Base-by-base conservation (phyloP, 2,888 invertebrate genomes). In the Aphrophora alni region DNA sequence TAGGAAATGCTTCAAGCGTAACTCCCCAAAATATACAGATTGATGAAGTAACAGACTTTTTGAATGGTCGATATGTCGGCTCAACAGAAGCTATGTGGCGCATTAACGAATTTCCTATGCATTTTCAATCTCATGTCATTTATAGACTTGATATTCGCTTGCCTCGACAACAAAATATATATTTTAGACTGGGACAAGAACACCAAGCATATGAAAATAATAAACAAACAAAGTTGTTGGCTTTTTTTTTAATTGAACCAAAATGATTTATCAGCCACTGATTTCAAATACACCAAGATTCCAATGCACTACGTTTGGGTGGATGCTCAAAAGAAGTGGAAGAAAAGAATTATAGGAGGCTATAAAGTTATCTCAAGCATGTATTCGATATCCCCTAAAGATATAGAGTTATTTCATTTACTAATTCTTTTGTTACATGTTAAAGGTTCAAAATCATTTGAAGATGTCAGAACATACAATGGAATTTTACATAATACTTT, bases 391-490 rank as follows among this genome's bases (percentile, higher is more conserved):
- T 33, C 28, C 38, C 73, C 73, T 24, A 72, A 72, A 24, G 27
- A 17, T 33, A 33, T 38, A 28, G 73, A 73, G 25, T 25, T 33
- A 1, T 73, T 73, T 25, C n/a, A n/a, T 73, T 21, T 73, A 14
- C 33, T 3, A 33, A 33, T 33, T 33, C 33, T 33, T 33, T 33
- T 33, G 33, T 33, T 33, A 33, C 33, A 73, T 33, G 73, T 73
- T 28, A 73, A 10, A 73, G 73, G 73, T 21, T 24, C 73, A 33
- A 33, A 8, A 73, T 14, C 10, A 33, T 73, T 73, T 73, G 73
- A 73, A n/a, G 38, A 73, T n/a, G 38, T 73, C 33, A 28, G 73
- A n/a, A 73, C 73, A 26, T 73, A 73, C 12, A 73, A 73, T 33
- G 73, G 73, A 14, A 33, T 33, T 33, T 3, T 33, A 33, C 33